Base-by-base conservation (phyloP, 23 tunicate species). In the Trididemnum clinides region DNA sequence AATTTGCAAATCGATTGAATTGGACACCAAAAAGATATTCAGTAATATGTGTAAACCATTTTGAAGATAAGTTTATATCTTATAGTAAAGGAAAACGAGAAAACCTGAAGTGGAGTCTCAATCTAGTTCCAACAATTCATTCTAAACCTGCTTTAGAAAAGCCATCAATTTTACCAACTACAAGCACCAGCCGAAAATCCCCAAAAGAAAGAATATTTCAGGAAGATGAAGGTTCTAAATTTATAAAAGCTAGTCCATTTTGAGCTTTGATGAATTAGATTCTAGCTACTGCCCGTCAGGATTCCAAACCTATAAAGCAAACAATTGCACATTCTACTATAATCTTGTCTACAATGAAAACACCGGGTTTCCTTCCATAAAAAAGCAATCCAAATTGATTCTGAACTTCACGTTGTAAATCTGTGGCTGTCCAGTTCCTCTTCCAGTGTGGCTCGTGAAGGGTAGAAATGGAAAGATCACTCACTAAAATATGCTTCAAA, bases 81-180 rank as follows among this genome's bases (percentile, higher is more conserved):
- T 18, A 29, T 69, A 18, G 38, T 69, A 30, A 28, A 28, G 37
- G 70, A 22, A 62, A 62, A 62, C 22, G 26, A 12, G n/a, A 62
- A 62, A 62, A 62, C 6, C 25, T 62, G n/a, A 62, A 62, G 6
- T 62, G 70, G n/a, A n/a, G 37, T 44, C 54, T 44, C 10, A 44
- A 44, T 44, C 54, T 15, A 44, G 15, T 44, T 44, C 15, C 54
- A n/a, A 69, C 38, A 28, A 69, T 69, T 32, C 36, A 69, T 32
- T 6, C 76, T 4, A 32, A 5, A 6, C 12, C 36, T 5, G 76
- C 76, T 69, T 6, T 75, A 62, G 32, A 75, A 44, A 36, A 30
- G 34, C 81, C 59, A 39, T 75, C 81, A 36, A 75, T 28, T 38
- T 39, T 38, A 62, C 58, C 58, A 3, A 75, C 59, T 36, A 59